A percentile compares a stretch with the other conserved stretches of the same genome.
Conservation (phyloP, 2,797 vertebrate genomes). For the Falco rusticolus region DNA sequence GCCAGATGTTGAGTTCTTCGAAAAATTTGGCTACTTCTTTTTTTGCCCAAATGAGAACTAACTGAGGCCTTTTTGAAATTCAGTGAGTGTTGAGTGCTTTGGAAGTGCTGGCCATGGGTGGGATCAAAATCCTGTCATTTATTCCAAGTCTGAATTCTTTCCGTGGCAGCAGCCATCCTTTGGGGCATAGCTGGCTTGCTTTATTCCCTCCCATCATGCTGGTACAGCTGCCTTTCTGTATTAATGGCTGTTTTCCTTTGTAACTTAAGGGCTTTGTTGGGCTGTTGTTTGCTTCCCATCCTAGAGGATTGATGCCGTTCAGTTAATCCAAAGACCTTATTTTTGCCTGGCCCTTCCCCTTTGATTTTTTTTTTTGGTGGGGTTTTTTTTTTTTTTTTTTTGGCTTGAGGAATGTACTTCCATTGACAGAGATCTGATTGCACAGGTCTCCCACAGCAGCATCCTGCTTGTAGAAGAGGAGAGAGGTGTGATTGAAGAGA, state of each 20-base stretch:
- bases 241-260: background rate
- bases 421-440: background rate
- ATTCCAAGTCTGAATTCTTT: background rate
- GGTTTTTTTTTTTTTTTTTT: too few species aligned
- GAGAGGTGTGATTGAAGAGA: background rate
- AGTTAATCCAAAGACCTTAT: background rate
- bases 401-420: background rate
- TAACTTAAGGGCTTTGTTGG: background rate
- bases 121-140: background rate
- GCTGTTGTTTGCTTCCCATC: background rate
- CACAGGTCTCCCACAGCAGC: background rate
- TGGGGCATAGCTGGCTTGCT: background rate
- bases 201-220: background rate
- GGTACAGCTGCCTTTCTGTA: background rate
- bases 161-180: background rate
- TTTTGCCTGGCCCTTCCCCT: background rate
- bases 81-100: background rate
- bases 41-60: background rate
- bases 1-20: background rate
- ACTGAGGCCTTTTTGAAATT: background rate
- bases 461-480: background rate
- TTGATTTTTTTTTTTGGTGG: background rate
- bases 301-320: background rate
- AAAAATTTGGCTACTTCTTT: background rate
- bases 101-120: background rate